phyloP scores from a whole-genome alignment of 2,113 vertebrate species.

The Spilogale gracilis region DNA sequence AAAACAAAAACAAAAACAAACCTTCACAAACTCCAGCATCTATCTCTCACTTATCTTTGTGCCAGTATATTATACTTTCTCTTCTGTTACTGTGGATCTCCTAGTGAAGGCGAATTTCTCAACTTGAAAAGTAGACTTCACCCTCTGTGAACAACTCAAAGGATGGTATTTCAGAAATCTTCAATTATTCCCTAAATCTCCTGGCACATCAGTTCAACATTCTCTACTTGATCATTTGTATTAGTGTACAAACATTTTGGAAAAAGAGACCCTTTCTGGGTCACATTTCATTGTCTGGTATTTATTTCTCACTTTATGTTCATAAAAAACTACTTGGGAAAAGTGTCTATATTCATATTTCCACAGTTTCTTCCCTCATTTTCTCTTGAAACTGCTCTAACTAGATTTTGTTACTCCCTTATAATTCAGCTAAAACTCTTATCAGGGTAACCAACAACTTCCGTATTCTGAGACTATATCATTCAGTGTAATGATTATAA shows the following conservation, averaged over 20 bases:
- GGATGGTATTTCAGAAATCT: background rate
- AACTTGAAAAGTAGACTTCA: background rate
- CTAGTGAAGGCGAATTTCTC: background rate
- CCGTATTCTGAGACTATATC: background rate
- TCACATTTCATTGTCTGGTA: background rate
- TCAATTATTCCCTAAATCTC: background rate
- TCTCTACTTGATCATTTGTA: background rate
- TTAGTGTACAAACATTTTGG: background rate
- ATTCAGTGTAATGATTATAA: background rate
- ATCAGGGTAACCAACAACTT: background rate
- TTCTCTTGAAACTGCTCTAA: background rate
- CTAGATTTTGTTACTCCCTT: background rate
- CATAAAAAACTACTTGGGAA: background rate
- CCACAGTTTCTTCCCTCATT: background rate
- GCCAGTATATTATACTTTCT: background rate
- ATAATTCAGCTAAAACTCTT: background rate
- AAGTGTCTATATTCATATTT: background rate
- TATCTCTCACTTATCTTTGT: background rate
- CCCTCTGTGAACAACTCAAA: background rate
- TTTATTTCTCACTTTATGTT: background rate
- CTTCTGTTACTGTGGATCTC: background rate
- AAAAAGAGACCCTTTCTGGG: background rate
- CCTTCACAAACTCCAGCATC: background rate
- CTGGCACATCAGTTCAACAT: background rate
- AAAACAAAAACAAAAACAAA: background rate